phyloP scores from a whole-genome alignment of 1,140 invertebrate species.

The Zaprionus vittiger region DNA sequence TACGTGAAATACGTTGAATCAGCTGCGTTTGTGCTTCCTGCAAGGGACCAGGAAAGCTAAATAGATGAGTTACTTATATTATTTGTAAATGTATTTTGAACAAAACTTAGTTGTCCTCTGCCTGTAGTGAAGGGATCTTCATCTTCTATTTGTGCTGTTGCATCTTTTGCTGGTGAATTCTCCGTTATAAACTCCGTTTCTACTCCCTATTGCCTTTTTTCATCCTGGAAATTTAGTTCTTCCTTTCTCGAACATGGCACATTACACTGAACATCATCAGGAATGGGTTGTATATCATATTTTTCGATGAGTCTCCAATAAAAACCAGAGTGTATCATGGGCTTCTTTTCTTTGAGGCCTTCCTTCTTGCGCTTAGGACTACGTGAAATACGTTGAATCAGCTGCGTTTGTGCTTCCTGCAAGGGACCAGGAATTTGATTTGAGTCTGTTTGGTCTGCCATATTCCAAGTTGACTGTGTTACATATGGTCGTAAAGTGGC shows the following conservation, averaged over 20 bases:
- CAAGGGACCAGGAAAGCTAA: neutral
- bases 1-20: neutral
- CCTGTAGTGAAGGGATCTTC: no score
- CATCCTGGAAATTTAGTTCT: neutral
- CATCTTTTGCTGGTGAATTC: no score
- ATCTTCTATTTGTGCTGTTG: no score
- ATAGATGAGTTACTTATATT: no score
- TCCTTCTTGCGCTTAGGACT: neutral
- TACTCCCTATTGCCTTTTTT: neutral
- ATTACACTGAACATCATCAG: neutral
- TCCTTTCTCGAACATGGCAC: neutral
- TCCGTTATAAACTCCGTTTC: no score
- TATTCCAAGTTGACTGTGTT: neutral
- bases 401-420: neutral
- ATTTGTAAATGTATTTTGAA: no score
- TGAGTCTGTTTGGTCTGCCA: neutral
- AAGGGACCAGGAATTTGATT: neutral
- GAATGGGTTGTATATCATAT: conserved; percentile 38
- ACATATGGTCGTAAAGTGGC: neutral
- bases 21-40: neutral
- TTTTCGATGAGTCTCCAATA: conserved; percentile 51
- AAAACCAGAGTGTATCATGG: conserved; percentile 19
- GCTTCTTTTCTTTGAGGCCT: neutral
- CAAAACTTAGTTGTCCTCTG: no score
- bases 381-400: neutral